Conservation (phyloP, 2,888 invertebrate genomes). For the Melangyna quadrimaculata region DNA sequence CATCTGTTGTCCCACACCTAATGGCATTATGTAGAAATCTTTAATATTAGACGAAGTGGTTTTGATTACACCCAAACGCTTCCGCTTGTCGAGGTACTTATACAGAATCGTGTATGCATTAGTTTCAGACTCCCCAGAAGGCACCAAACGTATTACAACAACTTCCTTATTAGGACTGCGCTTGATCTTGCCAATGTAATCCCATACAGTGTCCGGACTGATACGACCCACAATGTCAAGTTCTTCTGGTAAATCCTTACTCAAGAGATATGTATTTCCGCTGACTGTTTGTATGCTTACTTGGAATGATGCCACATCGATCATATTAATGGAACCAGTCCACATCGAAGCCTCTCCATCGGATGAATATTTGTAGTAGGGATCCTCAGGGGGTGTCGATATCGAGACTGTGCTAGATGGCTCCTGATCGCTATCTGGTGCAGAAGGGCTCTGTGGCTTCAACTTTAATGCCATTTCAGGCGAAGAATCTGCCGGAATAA, state of each 20-base stretch:
- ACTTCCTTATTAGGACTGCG: slow-evolving; percentile 94
- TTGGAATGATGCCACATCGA: slow-evolving; percentile 93
- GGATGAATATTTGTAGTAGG: slow-evolving; percentile 76
- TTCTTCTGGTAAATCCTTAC: slow-evolving; percentile 88
- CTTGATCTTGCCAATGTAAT: slow-evolving; percentile 95
- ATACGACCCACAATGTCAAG: slow-evolving; percentile 96
- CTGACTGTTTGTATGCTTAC: slow-evolving; percentile 90
- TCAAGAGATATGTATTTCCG: slow-evolving; percentile 86
- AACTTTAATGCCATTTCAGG: slow-evolving; percentile 36
- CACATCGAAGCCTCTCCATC: slow-evolving; percentile 75
- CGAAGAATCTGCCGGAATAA: slow-evolving; percentile 40
- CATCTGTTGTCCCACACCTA: slow-evolving; percentile 88
- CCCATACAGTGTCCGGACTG: slow-evolving; percentile 94
- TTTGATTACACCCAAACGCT: slow-evolving; percentile 92
- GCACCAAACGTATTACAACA: slow-evolving; percentile 89
- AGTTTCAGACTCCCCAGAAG: slow-evolving; percentile 91
- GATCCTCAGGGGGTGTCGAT: slow-evolving; percentile 82
- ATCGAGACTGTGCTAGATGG: slow-evolving; percentile 90
- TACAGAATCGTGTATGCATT: slow-evolving; percentile 88
- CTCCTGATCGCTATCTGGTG: slow-evolving; percentile 87
- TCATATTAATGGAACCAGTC: slow-evolving; percentile 93
- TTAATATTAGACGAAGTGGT: slow-evolving; percentile 90
- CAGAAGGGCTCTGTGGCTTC: slow-evolving; percentile 50
- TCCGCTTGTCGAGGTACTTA: slow-evolving; percentile 92
- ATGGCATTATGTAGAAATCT: slow-evolving; percentile 95